Base-by-base conservation (phyloP, 1,140 invertebrate species). In the Nasonia longicornis region DNA sequence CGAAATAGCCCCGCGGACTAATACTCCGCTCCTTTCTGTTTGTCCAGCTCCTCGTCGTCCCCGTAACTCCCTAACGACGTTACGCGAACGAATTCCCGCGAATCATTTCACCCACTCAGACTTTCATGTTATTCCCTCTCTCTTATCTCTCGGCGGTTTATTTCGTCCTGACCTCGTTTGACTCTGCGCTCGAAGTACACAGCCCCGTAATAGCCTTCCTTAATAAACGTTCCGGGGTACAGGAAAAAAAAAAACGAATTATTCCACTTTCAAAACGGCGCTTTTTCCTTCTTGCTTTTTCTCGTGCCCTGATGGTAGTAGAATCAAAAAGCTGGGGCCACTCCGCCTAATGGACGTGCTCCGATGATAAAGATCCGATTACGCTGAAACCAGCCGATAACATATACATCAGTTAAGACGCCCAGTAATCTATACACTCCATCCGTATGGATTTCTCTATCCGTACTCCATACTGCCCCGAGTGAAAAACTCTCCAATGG, bases 41-140 rank as follows among this genome's bases (percentile, higher is more conserved):
- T 82, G 66, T 31, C 26, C 26, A 35, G 66, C 29, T 29, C 26
- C 26, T 31, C 38, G 48, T 45, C 10, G 26, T 72, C 69, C 22
- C 20, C 12, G 58, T 66, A 64, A 26, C 38, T 31, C 3, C 42
- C 48, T 26, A 77, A 66, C 77, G 6, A 67, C 20, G 79, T 48
- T 58, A 52, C 63, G 10, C 52, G 31, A 45, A 80, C 71, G n/a
- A 73, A 73, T 73, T 80, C 58, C 35, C 31, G 22, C 52, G 73
- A 80, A 80, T 58, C 67, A 80, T 48, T 73, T 42, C 45, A 8
- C 45, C 58, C 31, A 14, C 70, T 16, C 38, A 29, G 52, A 80
- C 78, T 73, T 73, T 80, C 29, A 80, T 58, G n/a, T 58, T 11
- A 42, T 79, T 79, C 31, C 4, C 31, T 35, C 52, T 80, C 71